Percentiles rank a stretch among this genome's conserved stretches.
phyloP scores from a whole-genome alignment of 2,113 vertebrate genomes.

The Thermophis baileyi region DNA sequence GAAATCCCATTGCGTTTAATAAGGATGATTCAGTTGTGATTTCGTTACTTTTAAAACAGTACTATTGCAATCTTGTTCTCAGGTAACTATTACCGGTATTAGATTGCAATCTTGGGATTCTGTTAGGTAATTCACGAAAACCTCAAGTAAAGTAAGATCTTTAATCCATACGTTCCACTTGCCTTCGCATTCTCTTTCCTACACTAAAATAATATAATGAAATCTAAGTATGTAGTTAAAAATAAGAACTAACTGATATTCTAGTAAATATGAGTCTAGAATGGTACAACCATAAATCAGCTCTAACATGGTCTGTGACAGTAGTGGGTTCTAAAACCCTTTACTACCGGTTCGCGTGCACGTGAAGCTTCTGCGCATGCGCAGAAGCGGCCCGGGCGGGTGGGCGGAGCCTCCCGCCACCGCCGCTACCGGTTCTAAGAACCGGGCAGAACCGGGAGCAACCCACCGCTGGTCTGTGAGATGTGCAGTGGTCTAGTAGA shows the following conservation, averaged over 20 bases:
- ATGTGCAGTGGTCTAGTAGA: background rate
- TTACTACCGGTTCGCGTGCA: too few relatives aligned
- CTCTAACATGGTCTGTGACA: background rate
- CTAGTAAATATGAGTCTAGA: background rate
- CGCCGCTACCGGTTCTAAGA: too few relatives aligned
- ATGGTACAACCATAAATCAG: background rate
- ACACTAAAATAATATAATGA: background rate
- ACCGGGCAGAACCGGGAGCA: too few relatives aligned
- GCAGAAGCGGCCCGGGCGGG: too few relatives aligned
- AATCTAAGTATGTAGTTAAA: background rate
- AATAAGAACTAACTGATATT: background rate
- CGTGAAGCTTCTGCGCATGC: too few relatives aligned
- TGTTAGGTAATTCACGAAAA: background rate
- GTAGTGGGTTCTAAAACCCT: too few relatives aligned
- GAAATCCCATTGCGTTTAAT: background rate
- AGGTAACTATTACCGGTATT: background rate
- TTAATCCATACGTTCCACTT: background rate
- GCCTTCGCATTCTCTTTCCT: background rate
- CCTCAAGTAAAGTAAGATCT: background rate
- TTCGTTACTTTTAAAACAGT: background rate
- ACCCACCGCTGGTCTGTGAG: background rate
- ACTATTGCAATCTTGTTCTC: background rate
- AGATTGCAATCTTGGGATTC: background rate
- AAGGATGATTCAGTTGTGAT: background rate
- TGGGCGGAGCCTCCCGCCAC: too few relatives aligned